These are phyloP conservation scores for Drosophila auraria DNA, from an alignment of 1,140 invertebrate species.

Conservation along the genomic window DNA sequence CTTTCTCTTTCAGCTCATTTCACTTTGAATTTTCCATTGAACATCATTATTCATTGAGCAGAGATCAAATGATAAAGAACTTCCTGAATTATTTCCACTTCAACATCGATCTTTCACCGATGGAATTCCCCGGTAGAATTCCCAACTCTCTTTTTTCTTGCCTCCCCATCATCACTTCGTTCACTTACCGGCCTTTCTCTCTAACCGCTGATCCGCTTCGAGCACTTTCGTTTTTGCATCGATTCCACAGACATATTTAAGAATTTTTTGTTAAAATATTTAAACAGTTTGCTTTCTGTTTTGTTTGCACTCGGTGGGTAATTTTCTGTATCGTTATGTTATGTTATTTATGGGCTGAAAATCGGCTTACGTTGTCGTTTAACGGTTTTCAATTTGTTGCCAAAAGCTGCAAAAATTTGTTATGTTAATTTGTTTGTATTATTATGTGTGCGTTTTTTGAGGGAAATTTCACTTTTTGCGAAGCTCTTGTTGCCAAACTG, in stretches of 20 bases:
- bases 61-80: constrained; percentile 40
- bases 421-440: constrained; percentile 40
- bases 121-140: constrained; percentile 36
- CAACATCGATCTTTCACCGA: constrained; percentile 40
- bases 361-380: constrained; percentile 19
- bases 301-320: constrained; percentile 54
- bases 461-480: constrained; percentile 59
- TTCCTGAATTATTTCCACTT: constrained; percentile 38
- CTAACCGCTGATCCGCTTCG: constrained; percentile 46
- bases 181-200: constrained; percentile 60
- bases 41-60: constrained; percentile 25
- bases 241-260: constrained; percentile 58
- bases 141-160: constrained; percentile 5
- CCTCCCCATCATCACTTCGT: not conserved
- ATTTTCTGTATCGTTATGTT: constrained; percentile 31
- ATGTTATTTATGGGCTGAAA: constrained; percentile 32
- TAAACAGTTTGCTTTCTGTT: constrained; percentile 71
- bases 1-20: constrained; percentile 9
- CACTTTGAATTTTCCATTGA: constrained; percentile 22
- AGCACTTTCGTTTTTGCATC: constrained; percentile 66
- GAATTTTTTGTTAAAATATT: constrained; percentile 66
- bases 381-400: constrained; percentile 49
- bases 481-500: constrained; percentile 39
- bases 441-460: constrained; percentile 30
- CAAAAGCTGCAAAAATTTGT: constrained; percentile 38